A percentile compares a stretch with the other conserved stretches of the same genome.
Conservation (phyloP, 2,888 invertebrate species). For the Anoplius nigerrimus region DNA sequence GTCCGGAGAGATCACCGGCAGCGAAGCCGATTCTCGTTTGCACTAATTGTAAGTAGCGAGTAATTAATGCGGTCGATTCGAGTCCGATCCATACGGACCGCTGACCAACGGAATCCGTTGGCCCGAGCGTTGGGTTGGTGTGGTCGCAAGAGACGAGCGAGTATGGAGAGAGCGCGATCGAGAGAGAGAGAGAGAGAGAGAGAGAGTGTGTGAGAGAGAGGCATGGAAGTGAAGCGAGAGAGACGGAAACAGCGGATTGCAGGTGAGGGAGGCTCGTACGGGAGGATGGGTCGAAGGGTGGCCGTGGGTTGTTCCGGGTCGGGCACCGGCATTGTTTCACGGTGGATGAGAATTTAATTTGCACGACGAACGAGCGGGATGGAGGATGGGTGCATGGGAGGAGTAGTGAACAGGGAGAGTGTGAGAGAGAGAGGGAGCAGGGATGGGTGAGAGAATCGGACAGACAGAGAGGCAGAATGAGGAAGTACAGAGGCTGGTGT, state of each 20-base stretch:
- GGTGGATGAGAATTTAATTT: constrained; percentile 74
- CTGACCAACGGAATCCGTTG: constrained; percentile 57
- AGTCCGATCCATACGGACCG: constrained; percentile 55
- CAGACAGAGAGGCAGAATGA: constrained; percentile 22
- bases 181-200: neutral
- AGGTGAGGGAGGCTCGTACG: constrained; percentile 1
- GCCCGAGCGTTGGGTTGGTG: constrained; percentile 15
- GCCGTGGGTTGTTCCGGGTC: constrained; percentile 51
- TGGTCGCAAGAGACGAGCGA: neutral
- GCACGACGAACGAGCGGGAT: constrained; percentile 57
- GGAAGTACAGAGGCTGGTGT: constrained; percentile 27
- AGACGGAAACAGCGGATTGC: constrained; percentile 21
- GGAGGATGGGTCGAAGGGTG: constrained; percentile 19
- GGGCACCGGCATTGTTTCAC: constrained; percentile 71
- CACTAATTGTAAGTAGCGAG: constrained; percentile 66
- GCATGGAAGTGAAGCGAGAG: neutral
- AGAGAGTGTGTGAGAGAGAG: neutral
- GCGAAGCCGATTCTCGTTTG: constrained; percentile 40
- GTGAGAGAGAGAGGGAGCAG: constrained; percentile 21
- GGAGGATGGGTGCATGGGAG: constrained; percentile 27
- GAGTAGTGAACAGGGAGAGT: constrained; percentile 28
- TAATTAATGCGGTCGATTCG: constrained; percentile 70
- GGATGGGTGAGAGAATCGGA: constrained; percentile 16
- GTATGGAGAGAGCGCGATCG: neutral
- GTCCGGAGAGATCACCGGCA: constrained; percentile 23